Evolutionary conservation across 2,888 invertebrate genomes (phyloP).

Genomic region (Caenorhabditis panamensis): DNA sequence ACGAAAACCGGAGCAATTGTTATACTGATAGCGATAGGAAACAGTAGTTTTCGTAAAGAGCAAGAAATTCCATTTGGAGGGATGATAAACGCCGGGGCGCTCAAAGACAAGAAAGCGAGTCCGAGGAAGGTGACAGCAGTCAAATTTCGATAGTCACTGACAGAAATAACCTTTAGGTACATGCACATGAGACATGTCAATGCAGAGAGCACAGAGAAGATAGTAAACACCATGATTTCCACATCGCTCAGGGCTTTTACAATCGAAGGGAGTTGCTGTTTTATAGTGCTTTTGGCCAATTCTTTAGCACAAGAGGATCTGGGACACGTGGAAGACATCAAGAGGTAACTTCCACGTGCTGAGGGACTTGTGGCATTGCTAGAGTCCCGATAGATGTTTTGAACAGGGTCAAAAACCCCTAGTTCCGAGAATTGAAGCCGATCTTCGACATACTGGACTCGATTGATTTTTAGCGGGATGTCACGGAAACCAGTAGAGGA

Average conservation of each 20-base stretch:
- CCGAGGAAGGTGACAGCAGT: slow-evolving; percentile 71
- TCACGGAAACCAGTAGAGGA: slow-evolving; percentile 67
- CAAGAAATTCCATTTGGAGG: slow-evolving; percentile 74
- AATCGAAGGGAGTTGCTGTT: slow-evolving; percentile 65
- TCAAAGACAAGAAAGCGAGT: slow-evolving; percentile 68
- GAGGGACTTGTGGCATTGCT: slow-evolving; percentile 28
- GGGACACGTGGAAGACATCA: slow-evolving; percentile 58
- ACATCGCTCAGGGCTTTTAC: slow-evolving; percentile 63
- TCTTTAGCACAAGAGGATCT: slow-evolving; percentile 69
- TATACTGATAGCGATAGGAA: slow-evolving; percentile 71
- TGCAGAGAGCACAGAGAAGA: slow-evolving; percentile 66
- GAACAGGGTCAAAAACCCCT: slow-evolving; percentile 63
- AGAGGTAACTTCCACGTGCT: slow-evolving; percentile 47
- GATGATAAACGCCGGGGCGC: slow-evolving; percentile 74
- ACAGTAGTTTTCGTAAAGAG: slow-evolving; percentile 64
- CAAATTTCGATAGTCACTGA: slow-evolving; percentile 71
- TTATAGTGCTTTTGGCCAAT: slow-evolving; percentile 52
- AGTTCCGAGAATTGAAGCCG: slow-evolving; percentile 67
- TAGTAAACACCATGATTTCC: slow-evolving; percentile 69
- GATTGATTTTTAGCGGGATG: slow-evolving; percentile 65
- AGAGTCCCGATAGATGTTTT: slow-evolving; percentile 26
- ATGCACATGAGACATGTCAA: slow-evolving; percentile 74
- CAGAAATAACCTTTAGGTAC: slow-evolving; percentile 73
- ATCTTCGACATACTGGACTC: slow-evolving; percentile 66
- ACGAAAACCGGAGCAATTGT: slow-evolving; percentile 75